Evolutionary conservation across 2,113 vertebrate genomes (phyloP).

Genomic region (Anseranas semipalmata): DNA sequence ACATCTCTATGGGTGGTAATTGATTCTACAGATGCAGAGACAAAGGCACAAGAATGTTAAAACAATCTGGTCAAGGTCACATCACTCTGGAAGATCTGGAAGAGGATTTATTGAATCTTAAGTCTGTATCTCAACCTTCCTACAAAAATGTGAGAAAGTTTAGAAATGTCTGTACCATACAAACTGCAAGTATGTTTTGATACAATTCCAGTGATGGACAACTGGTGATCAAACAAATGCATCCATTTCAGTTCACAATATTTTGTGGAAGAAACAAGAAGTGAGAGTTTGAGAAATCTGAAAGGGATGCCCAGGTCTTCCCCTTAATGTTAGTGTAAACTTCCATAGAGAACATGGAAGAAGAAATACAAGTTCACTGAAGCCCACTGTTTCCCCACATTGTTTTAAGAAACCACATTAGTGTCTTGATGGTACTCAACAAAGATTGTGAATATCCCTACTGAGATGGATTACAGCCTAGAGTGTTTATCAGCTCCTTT

Average conservation of each 20-base stretch:
- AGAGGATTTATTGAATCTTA: conserved; percentile 36
- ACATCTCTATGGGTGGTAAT: conserved; percentile 32
- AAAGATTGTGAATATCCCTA: not conserved
- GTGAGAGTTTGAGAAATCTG: conserved; percentile 17
- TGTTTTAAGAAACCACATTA: not conserved
- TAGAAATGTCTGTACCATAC: not conserved
- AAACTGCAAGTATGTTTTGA: not conserved
- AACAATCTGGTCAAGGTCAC: conserved; percentile 58
- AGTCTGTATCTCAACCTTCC: conserved; percentile 26
- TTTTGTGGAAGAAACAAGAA: conserved; percentile 18
- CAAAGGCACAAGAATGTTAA: conserved; percentile 67
- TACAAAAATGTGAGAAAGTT: not conserved
- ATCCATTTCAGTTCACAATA: conserved; percentile 18
- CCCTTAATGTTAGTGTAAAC: not conserved
- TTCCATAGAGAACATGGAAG: conserved; percentile 21
- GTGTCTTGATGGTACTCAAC: not conserved
- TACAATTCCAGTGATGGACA: not conserved
- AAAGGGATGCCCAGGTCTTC: conserved; percentile 43
- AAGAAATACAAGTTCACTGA: conserved; percentile 7
- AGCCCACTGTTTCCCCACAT: conserved; percentile 22
- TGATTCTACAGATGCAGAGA: conserved; percentile 58
- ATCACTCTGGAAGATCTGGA: conserved; percentile 45
- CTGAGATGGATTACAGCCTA: not conserved
- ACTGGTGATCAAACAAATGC: not conserved
- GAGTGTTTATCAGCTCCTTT: not conserved